These are phyloP conservation scores for Sthenelais limicola DNA, from an alignment of 2,888 invertebrate genomes.

Conservation along the genomic window DNA sequence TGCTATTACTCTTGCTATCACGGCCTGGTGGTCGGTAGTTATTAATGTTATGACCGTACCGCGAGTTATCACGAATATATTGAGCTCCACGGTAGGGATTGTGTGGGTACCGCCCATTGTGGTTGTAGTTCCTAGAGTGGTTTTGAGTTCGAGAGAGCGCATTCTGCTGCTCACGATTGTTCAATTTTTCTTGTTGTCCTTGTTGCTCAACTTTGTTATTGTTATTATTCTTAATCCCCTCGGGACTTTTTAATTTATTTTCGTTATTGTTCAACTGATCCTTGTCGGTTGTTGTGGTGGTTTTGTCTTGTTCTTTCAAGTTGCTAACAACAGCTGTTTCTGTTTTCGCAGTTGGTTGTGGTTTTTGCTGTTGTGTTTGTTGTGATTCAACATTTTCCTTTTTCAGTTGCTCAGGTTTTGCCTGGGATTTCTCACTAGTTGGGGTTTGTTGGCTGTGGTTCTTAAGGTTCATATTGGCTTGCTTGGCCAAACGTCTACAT, in stretches of 20 bases:
- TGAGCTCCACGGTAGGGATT: constrained; percentile 5
- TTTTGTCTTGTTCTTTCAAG: too few species aligned
- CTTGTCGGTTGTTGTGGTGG: too few species aligned
- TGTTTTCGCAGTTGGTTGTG: background rate
- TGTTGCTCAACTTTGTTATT: background rate
- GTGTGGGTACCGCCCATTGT: background rate
- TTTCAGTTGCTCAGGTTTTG: too few species aligned
- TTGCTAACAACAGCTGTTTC: background rate
- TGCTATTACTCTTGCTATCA: too few species aligned
- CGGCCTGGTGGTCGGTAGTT: too few species aligned
- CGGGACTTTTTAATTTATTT: background rate
- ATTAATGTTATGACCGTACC: constrained; percentile 4
- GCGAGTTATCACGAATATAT: constrained; percentile 3
- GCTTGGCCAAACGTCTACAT: constrained; percentile 13
- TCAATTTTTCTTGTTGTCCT: background rate
- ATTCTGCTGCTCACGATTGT: background rate
- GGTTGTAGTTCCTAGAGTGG: background rate
- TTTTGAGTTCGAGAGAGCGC: background rate
- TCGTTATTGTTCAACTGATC: background rate
- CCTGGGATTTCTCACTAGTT: too few species aligned
- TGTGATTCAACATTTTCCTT: too few species aligned
- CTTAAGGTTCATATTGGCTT: constrained; percentile 2
- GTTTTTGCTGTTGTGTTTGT: too few species aligned
- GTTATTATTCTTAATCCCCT: background rate
- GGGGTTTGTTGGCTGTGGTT: too few species aligned